Conservation (phyloP, 2,797 vertebrate species). For the Esox masquinongy region DNA sequence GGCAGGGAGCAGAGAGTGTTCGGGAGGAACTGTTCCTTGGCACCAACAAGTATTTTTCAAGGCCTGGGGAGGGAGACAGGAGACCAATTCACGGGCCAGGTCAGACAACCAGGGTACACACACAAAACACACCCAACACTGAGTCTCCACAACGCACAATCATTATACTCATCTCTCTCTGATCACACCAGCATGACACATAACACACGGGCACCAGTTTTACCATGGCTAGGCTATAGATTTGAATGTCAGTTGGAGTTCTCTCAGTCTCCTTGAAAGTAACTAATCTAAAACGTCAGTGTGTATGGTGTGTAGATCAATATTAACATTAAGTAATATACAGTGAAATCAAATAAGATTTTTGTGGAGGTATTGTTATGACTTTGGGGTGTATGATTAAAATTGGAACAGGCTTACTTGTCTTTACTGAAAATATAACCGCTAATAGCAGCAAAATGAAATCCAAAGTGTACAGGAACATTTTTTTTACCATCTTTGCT, state of each 20-base stretch:
- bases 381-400: no score
- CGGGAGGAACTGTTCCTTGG: constrained; percentile 38
- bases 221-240: constrained; percentile 30
- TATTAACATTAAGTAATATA: no score
- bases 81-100: constrained; percentile 25
- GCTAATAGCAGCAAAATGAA: no score
- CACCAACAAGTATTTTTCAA: constrained; percentile 38
- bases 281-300: constrained; percentile 14
- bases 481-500: no score
- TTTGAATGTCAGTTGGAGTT: constrained; percentile 19
- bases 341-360: no score
- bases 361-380: no score
- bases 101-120: constrained; percentile 7
- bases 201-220: constrained; percentile 55
- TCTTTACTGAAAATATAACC: no score
- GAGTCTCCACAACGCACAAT: constrained; percentile 17
- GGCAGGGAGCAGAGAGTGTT: constrained; percentile 16
- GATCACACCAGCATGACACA: constrained; percentile 53
- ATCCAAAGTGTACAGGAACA: no score
- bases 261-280: not conserved
- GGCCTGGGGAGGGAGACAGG: constrained; percentile 35
- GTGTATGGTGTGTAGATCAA: constrained; percentile 2
- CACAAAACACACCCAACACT: not conserved
- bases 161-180: constrained; percentile 7
- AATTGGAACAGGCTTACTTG: no score